These are phyloP conservation scores for Gracilinanus agilis DNA, from an alignment of 2,113 vertebrate species.

Conservation along the genomic window DNA sequence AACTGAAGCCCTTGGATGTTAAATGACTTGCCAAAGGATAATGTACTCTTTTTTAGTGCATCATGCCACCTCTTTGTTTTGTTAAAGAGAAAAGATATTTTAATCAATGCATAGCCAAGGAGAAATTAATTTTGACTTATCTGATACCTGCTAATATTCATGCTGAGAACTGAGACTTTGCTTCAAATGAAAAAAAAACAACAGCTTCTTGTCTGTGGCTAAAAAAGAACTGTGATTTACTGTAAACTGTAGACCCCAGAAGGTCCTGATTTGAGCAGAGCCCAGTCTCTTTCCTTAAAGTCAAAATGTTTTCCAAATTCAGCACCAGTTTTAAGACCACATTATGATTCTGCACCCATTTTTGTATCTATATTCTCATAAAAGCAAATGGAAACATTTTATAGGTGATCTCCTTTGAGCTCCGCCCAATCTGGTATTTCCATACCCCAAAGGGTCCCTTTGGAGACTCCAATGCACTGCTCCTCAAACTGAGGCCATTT, in stretches of 20 bases:
- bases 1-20: not conserved
- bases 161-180: not conserved
- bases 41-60: not conserved
- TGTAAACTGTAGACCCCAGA: not conserved
- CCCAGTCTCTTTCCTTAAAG: not conserved
- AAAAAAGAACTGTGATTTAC: not conserved
- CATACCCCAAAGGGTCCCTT: not conserved
- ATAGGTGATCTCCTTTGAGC: not conserved
- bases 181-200: not conserved
- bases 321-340: not conserved
- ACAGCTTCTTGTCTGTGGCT: not conserved
- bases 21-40: not conserved
- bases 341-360: not conserved
- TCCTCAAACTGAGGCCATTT: not conserved
- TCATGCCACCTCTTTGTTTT: not conserved
- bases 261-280: not conserved
- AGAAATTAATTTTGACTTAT: not conserved
- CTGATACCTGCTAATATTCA: not conserved
- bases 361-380: not conserved
- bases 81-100: constrained; percentile 1
- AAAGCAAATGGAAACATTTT: not conserved
- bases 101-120: not conserved
- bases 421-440: not conserved
- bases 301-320: not conserved
- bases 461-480: not conserved